phyloP scores from a whole-genome alignment of 1,140 invertebrate genomes.

The Cotesia typhae region DNA sequence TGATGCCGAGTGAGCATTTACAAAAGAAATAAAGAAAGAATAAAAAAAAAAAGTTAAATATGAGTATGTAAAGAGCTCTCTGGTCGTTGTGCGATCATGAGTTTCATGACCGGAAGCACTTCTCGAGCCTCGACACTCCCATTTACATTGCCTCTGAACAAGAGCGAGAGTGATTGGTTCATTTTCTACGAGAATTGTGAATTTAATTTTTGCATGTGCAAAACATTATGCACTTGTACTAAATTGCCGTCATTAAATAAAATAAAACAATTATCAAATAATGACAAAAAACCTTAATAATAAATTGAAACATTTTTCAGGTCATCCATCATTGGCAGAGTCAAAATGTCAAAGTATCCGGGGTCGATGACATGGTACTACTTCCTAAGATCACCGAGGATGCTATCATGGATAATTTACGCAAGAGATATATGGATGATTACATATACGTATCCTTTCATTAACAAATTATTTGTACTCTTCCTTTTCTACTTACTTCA shows the following conservation, averaged over 20 bases:
- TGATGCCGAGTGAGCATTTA: constrained; percentile 31
- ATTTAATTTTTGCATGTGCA: neutral
- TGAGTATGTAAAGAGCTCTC: neutral
- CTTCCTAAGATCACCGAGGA: constrained; percentile 76
- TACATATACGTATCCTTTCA: constrained; percentile 79
- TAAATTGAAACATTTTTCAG: constrained; percentile 55
- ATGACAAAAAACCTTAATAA: neutral
- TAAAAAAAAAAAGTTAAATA: neutral
- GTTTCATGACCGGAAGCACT: constrained; percentile 32
- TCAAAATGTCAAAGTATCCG: constrained; percentile 79
- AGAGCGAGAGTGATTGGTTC: constrained; percentile 16
- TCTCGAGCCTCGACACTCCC: constrained; percentile 26
- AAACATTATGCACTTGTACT: constrained; percentile 11
- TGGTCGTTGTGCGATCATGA: constrained; percentile 23
- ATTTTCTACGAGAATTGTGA: neutral
- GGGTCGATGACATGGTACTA: constrained; percentile 85
- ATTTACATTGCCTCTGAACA: constrained; percentile 22
- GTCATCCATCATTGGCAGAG: constrained; percentile 80
- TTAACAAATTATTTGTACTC: neutral
- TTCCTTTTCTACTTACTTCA: neutral
- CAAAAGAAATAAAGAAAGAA: constrained; percentile 23
- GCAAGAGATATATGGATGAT: constrained; percentile 79
- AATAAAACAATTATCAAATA: neutral
- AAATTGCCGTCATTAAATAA: neutral
- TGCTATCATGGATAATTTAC: constrained; percentile 79